Percentiles rank a stretch among this genome's conserved stretches.
These are phyloP conservation scores for Drosophila eugracilis DNA, from an alignment of 1,140 invertebrate genomes.

Conservation along the genomic window DNA sequence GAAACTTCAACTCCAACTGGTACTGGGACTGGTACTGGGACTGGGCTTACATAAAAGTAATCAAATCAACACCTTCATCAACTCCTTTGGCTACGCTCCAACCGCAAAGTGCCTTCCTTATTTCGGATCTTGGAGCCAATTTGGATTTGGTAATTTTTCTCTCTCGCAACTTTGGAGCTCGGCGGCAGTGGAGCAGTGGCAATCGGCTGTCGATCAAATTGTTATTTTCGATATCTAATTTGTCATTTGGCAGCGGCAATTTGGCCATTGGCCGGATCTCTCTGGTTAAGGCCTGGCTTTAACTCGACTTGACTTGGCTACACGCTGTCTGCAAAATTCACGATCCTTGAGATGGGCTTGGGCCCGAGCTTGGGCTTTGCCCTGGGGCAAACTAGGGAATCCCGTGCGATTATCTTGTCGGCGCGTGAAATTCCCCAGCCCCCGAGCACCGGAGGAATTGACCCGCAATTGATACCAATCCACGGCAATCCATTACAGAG, in stretches of 20 bases:
- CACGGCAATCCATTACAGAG: conserved; percentile 82
- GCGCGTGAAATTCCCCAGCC: conserved; percentile 72
- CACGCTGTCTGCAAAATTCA: conserved; percentile 73
- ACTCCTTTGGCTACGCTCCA: conserved; percentile 65
- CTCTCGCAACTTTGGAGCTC: conserved; percentile 15
- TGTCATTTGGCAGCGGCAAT: conserved; percentile 78
- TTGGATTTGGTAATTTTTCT: conserved; percentile 66
- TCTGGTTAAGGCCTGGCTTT: conserved; percentile 13
- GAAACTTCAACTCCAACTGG: not conserved
- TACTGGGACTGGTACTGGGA: conserved; percentile 19
- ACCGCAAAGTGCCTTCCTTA: conserved; percentile 80
- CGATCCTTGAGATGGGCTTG: conserved; percentile 60
- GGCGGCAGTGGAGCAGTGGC: conserved; percentile 50
- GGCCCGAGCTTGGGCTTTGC: conserved; percentile 7
- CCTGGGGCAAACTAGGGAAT: conserved; percentile 79
- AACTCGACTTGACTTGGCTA: conserved; percentile 52
- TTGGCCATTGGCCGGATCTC: conserved; percentile 36
- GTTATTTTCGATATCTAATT: conserved; percentile 83
- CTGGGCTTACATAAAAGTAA: conserved; percentile 82
- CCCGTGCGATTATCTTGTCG: conserved; percentile 82
- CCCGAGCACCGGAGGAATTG: conserved; percentile 67
- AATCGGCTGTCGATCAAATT: conserved; percentile 82
- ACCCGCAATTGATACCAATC: conserved; percentile 84
- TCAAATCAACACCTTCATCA: conserved; percentile 85
- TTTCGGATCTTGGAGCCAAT: conserved; percentile 62